A percentile compares a stretch with the other conserved stretches of the same genome.
Evolutionary conservation across 2,797 vertebrate species (phyloP).

Genomic region (Amniataba percoides): DNA sequence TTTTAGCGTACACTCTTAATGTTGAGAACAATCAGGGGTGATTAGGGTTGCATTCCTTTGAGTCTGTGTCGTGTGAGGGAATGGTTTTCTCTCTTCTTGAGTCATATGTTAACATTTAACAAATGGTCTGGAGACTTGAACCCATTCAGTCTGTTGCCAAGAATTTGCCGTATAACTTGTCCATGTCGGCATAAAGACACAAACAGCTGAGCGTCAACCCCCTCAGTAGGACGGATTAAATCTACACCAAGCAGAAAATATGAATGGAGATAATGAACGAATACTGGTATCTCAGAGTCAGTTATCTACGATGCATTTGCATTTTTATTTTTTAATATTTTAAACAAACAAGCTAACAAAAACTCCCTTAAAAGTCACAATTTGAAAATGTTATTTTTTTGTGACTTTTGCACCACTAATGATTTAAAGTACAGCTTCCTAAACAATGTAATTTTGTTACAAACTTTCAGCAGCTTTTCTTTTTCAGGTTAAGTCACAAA

Average conservation of each 20-base stretch:
- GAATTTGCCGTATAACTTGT: conserved; percentile 25
- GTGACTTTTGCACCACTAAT: background rate
- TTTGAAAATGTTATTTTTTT: background rate
- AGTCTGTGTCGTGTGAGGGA: conserved; percentile 47
- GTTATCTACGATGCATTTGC: background rate
- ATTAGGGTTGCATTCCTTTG: conserved; percentile 66
- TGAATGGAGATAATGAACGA: conserved; percentile 39
- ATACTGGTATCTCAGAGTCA: background rate
- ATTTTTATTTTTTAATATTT: background rate
- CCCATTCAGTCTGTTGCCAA: conserved; percentile 35
- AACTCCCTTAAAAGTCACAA: too few relatives aligned
- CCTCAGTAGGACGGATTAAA: background rate
- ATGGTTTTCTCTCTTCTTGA: conserved; percentile 50
- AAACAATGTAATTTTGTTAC: background rate
- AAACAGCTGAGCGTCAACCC: background rate
- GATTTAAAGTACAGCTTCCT: background rate
- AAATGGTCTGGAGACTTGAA: conserved; percentile 54
- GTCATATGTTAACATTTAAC: conserved; percentile 78
- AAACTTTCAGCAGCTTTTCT: background rate
- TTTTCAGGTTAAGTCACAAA: background rate
- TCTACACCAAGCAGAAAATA: background rate
- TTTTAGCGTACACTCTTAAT: conserved; percentile 19
- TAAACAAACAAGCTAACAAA: background rate
- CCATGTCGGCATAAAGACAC: too few relatives aligned
- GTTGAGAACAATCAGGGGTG: conserved; percentile 45